Percentiles rank a stretch among this genome's conserved stretches.
phyloP scores from a whole-genome alignment of 1,140 invertebrate species.

The Argopecten irradians region DNA sequence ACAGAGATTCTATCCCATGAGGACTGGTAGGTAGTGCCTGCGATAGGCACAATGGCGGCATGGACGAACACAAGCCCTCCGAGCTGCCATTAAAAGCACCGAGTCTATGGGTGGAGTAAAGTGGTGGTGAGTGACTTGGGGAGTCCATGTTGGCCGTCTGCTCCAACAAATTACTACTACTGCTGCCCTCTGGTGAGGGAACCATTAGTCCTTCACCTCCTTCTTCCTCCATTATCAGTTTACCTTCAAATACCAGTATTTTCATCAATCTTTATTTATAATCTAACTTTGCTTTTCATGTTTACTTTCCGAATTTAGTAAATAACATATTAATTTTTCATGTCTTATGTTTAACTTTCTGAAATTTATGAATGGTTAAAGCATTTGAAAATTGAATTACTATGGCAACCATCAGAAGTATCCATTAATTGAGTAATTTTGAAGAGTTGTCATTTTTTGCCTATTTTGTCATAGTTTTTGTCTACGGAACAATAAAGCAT shows the following conservation, averaged over 20 bases:
- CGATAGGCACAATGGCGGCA: background rate
- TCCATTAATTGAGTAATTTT: no score
- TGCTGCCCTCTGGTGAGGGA: background rate
- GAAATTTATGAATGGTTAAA: no score
- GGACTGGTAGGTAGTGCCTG: background rate
- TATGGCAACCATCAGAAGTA: no score
- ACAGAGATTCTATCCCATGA: background rate
- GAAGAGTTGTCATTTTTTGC: no score
- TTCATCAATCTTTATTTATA: no score
- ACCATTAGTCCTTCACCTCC: background rate
- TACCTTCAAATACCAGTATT: background rate
- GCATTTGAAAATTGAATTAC: no score
- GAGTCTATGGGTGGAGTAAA: background rate
- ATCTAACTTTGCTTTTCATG: no score
- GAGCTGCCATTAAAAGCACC: slow-evolving; percentile 20
- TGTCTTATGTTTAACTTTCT: no score
- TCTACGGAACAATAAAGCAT: no score
- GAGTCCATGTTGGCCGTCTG: background rate
- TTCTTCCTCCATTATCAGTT: slow-evolving; percentile 1
- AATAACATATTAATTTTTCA: no score
- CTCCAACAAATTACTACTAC: background rate
- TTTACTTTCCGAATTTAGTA: no score
- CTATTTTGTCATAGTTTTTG: no score
- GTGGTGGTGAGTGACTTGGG: background rate
- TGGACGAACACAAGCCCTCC: background rate